Conservation (phyloP, 2,797 vertebrate genomes). For the Sebastes minor region DNA sequence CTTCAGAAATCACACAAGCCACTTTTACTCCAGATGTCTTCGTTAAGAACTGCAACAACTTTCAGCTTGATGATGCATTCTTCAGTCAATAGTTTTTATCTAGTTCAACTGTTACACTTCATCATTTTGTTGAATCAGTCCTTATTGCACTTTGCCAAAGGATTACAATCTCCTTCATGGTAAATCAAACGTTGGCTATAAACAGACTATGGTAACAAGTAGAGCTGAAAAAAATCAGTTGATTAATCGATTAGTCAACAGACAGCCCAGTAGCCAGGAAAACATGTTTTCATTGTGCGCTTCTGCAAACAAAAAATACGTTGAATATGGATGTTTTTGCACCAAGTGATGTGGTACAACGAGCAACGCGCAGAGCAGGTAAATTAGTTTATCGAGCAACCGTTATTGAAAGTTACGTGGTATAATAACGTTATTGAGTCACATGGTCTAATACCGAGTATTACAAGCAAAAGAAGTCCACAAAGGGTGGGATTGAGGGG, state of each 20-base stretch:
- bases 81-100: neutral
- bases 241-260: neutral
- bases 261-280: neutral
- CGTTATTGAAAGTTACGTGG: too few species aligned
- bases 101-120: neutral
- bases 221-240: neutral
- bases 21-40: slow-evolving; percentile 26
- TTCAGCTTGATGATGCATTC: neutral
- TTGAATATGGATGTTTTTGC: too few species aligned
- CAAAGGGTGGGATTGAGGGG: too few species aligned
- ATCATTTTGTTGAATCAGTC: neutral
- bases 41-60: neutral
- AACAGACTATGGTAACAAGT: neutral
- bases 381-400: too few species aligned
- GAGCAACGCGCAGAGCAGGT: too few species aligned
- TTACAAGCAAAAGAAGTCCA: too few species aligned
- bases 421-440: too few species aligned
- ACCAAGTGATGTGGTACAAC: too few species aligned
- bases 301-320: too few species aligned
- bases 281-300: too few species aligned
- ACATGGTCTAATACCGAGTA: too few species aligned
- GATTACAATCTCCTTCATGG: neutral
- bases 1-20: slow-evolving; percentile 46
- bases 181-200: neutral
- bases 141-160: neutral